These are phyloP conservation scores for Phrynocephalus forsythii DNA, from an alignment of 2,797 vertebrate genomes.

Conservation along the genomic window DNA sequence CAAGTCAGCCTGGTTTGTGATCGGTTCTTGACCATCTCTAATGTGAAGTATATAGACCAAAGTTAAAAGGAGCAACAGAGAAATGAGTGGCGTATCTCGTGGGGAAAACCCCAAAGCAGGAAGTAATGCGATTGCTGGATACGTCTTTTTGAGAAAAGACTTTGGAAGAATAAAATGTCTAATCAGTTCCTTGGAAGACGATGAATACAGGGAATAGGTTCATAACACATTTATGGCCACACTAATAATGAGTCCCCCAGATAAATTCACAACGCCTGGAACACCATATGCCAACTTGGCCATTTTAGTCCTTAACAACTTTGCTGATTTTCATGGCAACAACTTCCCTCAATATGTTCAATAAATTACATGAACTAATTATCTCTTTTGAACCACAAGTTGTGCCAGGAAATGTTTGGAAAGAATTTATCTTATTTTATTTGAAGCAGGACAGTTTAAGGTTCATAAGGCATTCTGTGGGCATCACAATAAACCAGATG, in stretches of 20 bases:
- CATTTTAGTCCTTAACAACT: conserved; percentile 32
- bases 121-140: conserved; percentile 3
- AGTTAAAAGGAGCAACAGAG: background rate
- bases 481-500: conserved; percentile 7
- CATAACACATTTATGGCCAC: conserved; percentile 27
- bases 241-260: conserved; percentile 39
- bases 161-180: conserved; percentile 33
- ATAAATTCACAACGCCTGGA: conserved; percentile 32
- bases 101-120: background rate
- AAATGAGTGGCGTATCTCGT: background rate
- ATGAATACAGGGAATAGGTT: conserved; percentile 16
- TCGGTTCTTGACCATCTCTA: too few relatives aligned
- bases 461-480: background rate
- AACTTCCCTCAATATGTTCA: conserved; percentile 44
- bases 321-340: conserved; percentile 36
- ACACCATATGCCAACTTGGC: conserved; percentile 46
- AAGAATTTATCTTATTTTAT: conserved; percentile 10
- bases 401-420: conserved; percentile 27
- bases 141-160: conserved; percentile 1
- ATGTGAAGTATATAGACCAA: background rate
- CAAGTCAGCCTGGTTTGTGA: too few relatives aligned
- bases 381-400: conserved; percentile 33
- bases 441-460: conserved; percentile 11
- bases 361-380: conserved; percentile 45
- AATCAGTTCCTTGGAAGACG: conserved; percentile 17